Evolutionary conservation across 2,888 invertebrate genomes (phyloP).

Genomic region (Phanerotoma sp.): DNA sequence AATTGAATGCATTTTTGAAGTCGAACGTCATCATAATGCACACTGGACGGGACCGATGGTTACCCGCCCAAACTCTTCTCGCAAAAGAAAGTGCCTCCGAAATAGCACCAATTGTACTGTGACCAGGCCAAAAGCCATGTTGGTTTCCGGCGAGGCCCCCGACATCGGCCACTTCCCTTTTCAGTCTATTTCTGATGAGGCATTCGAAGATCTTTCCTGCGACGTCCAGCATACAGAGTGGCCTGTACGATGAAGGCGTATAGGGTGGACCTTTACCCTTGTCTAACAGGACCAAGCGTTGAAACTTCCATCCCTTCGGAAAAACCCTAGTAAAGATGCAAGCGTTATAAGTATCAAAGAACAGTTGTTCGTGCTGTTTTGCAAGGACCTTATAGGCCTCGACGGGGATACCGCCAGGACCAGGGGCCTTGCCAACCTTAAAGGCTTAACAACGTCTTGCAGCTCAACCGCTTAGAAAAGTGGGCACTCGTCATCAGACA

Average conservation of each 20-base stretch:
- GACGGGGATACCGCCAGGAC: conserved; percentile 4
- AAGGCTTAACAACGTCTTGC: background rate
- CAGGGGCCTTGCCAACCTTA: background rate
- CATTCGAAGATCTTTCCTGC: conserved; percentile 3
- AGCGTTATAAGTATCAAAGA: conserved; percentile 4
- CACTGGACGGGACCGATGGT: background rate
- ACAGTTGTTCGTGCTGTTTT: conserved; percentile 1
- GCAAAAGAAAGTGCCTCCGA: background rate
- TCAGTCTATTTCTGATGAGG: background rate
- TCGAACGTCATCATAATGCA: background rate
- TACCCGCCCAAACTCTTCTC: background rate
- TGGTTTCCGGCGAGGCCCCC: conserved; percentile 1
- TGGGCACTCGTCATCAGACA: conserved; percentile 4
- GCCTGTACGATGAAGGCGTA: conserved; percentile 2
- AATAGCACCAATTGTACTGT: conserved; percentile 3
- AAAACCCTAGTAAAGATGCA: conserved; percentile 1
- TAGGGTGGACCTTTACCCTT: no score
- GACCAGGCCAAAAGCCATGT: conserved; percentile 1
- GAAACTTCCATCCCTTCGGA: conserved; percentile 1
- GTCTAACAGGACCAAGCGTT: background rate
- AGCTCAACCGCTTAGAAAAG: conserved; percentile 7
- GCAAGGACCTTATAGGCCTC: conserved; percentile 3
- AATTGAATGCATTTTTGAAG: background rate
- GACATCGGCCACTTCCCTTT: background rate
- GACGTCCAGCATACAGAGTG: conserved; percentile 9